A percentile compares a stretch with the other conserved stretches of the same genome.
Conservation (phyloP, 2,113 vertebrate genomes). For the Fulmarus glacialis region DNA sequence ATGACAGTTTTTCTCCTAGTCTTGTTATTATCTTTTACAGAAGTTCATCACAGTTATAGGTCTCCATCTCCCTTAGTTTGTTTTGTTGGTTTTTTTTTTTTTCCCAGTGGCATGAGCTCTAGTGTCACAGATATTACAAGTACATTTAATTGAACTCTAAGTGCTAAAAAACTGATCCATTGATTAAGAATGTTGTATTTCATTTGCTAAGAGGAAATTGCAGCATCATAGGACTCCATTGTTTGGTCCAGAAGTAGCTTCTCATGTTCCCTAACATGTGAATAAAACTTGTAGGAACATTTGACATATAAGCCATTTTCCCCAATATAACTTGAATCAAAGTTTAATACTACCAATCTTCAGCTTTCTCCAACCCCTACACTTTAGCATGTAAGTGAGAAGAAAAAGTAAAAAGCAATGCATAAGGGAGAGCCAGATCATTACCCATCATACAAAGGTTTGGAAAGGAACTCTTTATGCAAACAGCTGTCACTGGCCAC, state of each 20-base stretch:
- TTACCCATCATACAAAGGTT: neutral
- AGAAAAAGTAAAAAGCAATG: neutral
- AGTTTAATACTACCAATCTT: neutral
- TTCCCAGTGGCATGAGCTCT: neutral
- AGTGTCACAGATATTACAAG: neutral
- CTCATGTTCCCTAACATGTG: neutral
- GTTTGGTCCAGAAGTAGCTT: neutral
- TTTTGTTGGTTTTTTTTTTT: too few species aligned
- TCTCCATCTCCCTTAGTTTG: neutral
- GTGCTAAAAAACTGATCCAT: neutral
- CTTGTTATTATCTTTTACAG: neutral
- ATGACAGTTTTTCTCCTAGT: neutral
- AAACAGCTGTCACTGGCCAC: neutral
- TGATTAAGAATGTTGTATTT: neutral
- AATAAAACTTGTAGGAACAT: neutral
- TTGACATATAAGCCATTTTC: neutral
- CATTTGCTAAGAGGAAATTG: neutral
- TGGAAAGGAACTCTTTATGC: neutral
- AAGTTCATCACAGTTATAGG: neutral
- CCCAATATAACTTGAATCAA: neutral
- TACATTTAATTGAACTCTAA: neutral
- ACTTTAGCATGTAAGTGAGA: neutral
- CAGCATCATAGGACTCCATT: neutral
- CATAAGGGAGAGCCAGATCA: neutral
- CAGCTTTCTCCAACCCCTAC: neutral